Evolutionary conservation across 2,888 invertebrate genomes (phyloP).

Genomic region (Aleiodes testaceus): DNA sequence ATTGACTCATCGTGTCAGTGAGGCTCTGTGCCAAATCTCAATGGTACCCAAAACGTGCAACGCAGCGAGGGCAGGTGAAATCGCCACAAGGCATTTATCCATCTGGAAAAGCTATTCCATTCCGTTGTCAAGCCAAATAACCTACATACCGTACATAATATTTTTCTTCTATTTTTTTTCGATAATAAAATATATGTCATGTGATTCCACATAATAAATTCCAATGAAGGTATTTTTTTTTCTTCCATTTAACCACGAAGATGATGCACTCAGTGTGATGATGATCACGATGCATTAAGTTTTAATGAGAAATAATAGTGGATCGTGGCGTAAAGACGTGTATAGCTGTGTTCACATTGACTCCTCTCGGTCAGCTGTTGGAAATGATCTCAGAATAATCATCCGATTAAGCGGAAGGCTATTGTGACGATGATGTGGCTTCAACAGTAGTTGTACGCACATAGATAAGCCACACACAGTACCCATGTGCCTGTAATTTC

Average conservation of each 20-base stretch:
- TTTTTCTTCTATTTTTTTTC: neutral
- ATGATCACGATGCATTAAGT: slow-evolving; percentile 29
- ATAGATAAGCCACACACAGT: slow-evolving; percentile 13
- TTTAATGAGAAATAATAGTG: neutral
- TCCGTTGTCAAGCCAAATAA: slow-evolving; percentile 32
- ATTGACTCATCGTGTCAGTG: slow-evolving; percentile 25
- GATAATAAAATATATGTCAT: neutral
- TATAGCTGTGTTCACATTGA: slow-evolving; percentile 8
- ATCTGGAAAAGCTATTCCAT: slow-evolving; percentile 29
- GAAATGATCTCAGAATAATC: slow-evolving; percentile 70
- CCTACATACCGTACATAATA: slow-evolving; percentile 18
- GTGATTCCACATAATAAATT: slow-evolving; percentile 10
- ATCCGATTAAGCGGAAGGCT: slow-evolving; percentile 66
- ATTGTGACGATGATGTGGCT: slow-evolving; percentile 57
- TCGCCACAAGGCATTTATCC: slow-evolving; percentile 26
- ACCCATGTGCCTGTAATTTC: slow-evolving; percentile 40
- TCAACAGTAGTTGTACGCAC: neutral
- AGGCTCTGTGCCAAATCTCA: slow-evolving; percentile 21
- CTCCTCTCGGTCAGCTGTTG: slow-evolving; percentile 53
- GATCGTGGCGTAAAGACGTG: slow-evolving; percentile 49
- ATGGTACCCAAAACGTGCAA: slow-evolving; percentile 27
- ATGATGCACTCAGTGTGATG: neutral
- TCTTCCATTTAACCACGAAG: neutral
- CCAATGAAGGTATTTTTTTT: slow-evolving; percentile 1
- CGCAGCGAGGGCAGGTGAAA: slow-evolving; percentile 22